Conservation (phyloP, 92 coral and sea anemone genomes). For the Zoanthus gigantus region DNA sequence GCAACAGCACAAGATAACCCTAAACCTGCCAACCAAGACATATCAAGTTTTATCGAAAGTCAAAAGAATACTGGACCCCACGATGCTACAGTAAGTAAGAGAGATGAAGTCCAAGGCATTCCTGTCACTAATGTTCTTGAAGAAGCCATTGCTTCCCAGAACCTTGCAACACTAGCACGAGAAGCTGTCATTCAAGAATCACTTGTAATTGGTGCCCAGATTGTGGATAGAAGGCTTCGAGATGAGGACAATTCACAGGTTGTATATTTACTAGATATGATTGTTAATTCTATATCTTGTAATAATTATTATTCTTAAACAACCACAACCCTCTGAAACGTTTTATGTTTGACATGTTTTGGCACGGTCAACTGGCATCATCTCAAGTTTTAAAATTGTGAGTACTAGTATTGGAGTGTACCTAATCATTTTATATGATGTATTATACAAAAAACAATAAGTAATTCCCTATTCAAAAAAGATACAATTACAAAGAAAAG, state of each 20-base stretch:
- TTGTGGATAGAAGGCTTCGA: constrained; percentile 26
- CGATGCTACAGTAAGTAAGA: constrained; percentile 1
- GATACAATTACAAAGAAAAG: too few relatives aligned
- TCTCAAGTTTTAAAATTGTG: too few relatives aligned
- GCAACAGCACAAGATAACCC: constrained; percentile 1
- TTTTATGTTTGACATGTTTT: too few relatives aligned
- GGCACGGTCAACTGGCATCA: too few relatives aligned
- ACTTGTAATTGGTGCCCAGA: constrained; percentile 44
- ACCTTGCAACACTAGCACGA: constrained; percentile 45
- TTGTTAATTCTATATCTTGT: too few relatives aligned
- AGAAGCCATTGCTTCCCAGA: constrained; percentile 42
- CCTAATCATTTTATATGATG: too few relatives aligned
- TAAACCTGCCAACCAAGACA: constrained; percentile 5
- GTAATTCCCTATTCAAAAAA: too few relatives aligned
- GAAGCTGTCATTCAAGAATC: constrained; percentile 49
- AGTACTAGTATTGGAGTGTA: too few relatives aligned
- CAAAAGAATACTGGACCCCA: background rate
- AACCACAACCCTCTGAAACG: too few relatives aligned
- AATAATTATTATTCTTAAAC: too few relatives aligned
- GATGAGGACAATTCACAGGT: constrained; percentile 33
- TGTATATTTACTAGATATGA: too few relatives aligned
- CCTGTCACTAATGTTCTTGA: constrained; percentile 35
- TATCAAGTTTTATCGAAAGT: background rate
- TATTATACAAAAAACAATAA: too few relatives aligned
- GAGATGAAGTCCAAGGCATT: background rate